Conservation (phyloP, 2,888 invertebrate genomes). For the Volucella inanis region DNA sequence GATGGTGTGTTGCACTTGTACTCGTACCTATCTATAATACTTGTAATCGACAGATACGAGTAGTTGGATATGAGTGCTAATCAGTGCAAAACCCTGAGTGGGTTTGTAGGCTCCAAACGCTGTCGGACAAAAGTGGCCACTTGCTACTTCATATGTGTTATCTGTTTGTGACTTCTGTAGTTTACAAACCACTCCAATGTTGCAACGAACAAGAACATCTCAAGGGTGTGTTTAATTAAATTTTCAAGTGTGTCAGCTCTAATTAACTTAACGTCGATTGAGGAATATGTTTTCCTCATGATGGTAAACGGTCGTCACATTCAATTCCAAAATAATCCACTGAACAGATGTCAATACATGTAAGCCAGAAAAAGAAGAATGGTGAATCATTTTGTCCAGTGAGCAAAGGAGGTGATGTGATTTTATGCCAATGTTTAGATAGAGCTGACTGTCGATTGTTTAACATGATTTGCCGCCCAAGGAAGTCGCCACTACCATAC, state of each 20-base stretch:
- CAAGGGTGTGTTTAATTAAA: slow-evolving; percentile 67
- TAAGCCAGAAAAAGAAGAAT: background rate
- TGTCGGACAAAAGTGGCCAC: slow-evolving; percentile 62
- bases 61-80: slow-evolving; percentile 58
- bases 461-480: slow-evolving; percentile 54
- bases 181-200: slow-evolving; percentile 68
- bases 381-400: slow-evolving; percentile 29
- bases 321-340: slow-evolving; percentile 20
- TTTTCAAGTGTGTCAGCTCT: slow-evolving; percentile 64
- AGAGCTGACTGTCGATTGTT: slow-evolving; percentile 11
- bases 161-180: slow-evolving; percentile 71
- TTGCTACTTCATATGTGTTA: slow-evolving; percentile 70
- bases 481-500: slow-evolving; percentile 72
- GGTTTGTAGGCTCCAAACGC: slow-evolving; percentile 43
- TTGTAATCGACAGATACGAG: background rate
- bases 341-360: slow-evolving; percentile 41
- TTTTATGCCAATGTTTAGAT: slow-evolving; percentile 30
- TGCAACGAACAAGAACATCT: slow-evolving; percentile 56
- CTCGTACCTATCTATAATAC: too few relatives aligned
- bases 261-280: slow-evolving; percentile 60
- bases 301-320: slow-evolving; percentile 36
- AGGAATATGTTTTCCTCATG: slow-evolving; percentile 42
- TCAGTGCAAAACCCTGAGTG: slow-evolving; percentile 58
- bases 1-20: background rate
- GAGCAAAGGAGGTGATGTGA: background rate